phyloP scores from a whole-genome alignment of 2,797 vertebrate species.

The Periophthalmus magnuspinnatus region DNA sequence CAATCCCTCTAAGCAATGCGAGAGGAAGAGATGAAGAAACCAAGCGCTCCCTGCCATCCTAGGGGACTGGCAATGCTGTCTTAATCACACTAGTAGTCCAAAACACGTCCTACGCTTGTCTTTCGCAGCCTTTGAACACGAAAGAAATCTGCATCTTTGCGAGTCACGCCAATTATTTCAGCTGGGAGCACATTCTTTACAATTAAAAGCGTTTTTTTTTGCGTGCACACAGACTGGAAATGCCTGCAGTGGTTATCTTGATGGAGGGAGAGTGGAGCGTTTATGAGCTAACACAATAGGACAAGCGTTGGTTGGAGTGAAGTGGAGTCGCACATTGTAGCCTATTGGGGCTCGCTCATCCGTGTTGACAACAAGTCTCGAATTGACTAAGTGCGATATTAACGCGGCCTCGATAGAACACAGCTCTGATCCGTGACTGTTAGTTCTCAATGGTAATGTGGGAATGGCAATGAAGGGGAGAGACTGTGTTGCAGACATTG shows the following conservation, averaged over 20 bases:
- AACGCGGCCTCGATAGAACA: not conserved
- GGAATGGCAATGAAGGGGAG: not conserved
- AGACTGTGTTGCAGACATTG: too few relatives aligned
- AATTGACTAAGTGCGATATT: slow-evolving; percentile 1
- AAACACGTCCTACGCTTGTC: slow-evolving; percentile 38
- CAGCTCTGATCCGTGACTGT: not conserved
- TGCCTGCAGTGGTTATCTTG: slow-evolving; percentile 15
- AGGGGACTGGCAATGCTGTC: slow-evolving; percentile 37
- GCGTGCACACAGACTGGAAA: not conserved
- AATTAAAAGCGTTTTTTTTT: slow-evolving; percentile 26
- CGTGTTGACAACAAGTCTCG: not conserved
- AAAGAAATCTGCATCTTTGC: slow-evolving; percentile 43
- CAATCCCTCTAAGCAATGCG: slow-evolving; percentile 52
- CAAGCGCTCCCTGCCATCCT: slow-evolving; percentile 42
- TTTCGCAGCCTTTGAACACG: slow-evolving; percentile 47
- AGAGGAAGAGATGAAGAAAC: slow-evolving; percentile 51
- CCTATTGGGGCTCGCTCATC: not conserved
- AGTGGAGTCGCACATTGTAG: not conserved
- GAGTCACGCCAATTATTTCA: slow-evolving; percentile 36
- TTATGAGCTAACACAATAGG: slow-evolving; percentile 1
- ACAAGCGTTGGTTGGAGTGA: not conserved
- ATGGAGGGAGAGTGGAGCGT: not conserved
- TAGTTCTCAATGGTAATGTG: not conserved
- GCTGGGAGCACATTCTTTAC: slow-evolving; percentile 21
- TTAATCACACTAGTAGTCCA: slow-evolving; percentile 49